phyloP scores from a whole-genome alignment of 2,888 invertebrate genomes.

The Lasioglossum figueresi region DNA sequence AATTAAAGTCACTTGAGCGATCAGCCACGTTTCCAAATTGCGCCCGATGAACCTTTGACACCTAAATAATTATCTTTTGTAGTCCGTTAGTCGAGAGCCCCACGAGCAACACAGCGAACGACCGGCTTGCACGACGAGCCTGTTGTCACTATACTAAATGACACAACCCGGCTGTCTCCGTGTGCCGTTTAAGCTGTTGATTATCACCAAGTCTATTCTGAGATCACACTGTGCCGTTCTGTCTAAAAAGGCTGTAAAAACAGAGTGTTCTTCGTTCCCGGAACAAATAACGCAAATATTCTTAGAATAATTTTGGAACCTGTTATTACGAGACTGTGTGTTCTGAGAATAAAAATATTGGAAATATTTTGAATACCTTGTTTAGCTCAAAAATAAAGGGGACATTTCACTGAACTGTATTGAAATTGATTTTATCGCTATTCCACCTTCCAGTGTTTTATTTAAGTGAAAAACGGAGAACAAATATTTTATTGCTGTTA shows the following conservation, averaged over 20 bases:
- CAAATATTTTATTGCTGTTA: not conserved
- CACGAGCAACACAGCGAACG: conserved; percentile 45
- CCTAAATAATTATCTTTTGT: conserved; percentile 81
- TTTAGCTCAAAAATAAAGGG: not conserved
- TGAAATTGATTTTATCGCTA: not conserved
- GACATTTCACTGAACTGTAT: not conserved
- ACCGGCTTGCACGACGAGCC: conserved; percentile 22
- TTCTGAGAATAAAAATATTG: not conserved
- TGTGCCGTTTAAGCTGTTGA: not conserved
- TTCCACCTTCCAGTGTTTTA: not conserved
- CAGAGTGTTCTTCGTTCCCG: not conserved
- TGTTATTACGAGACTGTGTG: not conserved
- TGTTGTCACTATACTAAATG: not conserved
- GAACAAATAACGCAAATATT: not conserved
- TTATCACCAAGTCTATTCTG: not conserved
- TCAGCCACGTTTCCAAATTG: conserved; percentile 82
- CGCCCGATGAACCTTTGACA: conserved; percentile 79
- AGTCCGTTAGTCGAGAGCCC: conserved; percentile 72
- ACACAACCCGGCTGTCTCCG: not conserved
- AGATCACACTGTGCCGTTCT: not conserved
- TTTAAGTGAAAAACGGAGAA: not conserved
- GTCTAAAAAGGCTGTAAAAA: not conserved
- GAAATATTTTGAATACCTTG: not conserved
- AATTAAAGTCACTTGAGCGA: conserved; percentile 81
- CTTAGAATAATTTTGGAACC: not conserved